Base-by-base conservation (phyloP, 2,797 vertebrate genomes). In the Furcifer pardalis region DNA sequence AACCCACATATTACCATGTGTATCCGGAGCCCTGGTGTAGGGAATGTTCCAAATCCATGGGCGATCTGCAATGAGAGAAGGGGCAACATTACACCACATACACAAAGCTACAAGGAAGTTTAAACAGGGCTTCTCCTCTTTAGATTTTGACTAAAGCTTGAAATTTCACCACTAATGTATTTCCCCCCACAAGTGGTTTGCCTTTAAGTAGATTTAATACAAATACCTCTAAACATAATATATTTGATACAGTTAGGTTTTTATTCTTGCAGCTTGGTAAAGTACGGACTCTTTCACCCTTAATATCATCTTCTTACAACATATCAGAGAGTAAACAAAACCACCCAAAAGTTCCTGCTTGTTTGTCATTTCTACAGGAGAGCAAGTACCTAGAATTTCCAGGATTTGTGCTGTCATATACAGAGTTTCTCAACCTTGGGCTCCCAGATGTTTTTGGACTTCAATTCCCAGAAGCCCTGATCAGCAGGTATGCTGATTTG, bases 1-100 rank as follows among this genome's bases (percentile, higher is more conserved):
- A 89, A 98, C 96, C 98, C 98, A 99, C 94, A 99, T 96, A 90
- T 99, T 99, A 88, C 98, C 98, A 15, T 99, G 97, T 9, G 97
- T 98, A 91, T 99, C 98, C 0, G 98, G 98, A 10, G 97, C 97
- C 42, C 97, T 95, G 77, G 87, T 95, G 89, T 99, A 97, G 37
- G 98, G 97, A 92, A 99, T 98, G 92, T 99, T 99, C 98, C 98
- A 99, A 94, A 99, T 97, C 98, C 98, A 99, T 0, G 98, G 98
- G 25, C 96, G 96, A 96, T 99, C 98, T 99, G 95, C 87, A 87
- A 91, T 81, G 1, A 83, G 87, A 81, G 87, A 75, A 81, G 40
- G 32, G 15, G 68, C 0, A 86, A 74, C 81, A 15, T 81, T 35
- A 46, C 46, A 83, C 65, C 79, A n/a, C n/a, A n/a, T n/a, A n/a